Evolutionary conservation across 2,797 vertebrate genomes (phyloP), one percentile per base, ranked within the genome.

Genomic region (Phataginus tetradactyla): DNA sequence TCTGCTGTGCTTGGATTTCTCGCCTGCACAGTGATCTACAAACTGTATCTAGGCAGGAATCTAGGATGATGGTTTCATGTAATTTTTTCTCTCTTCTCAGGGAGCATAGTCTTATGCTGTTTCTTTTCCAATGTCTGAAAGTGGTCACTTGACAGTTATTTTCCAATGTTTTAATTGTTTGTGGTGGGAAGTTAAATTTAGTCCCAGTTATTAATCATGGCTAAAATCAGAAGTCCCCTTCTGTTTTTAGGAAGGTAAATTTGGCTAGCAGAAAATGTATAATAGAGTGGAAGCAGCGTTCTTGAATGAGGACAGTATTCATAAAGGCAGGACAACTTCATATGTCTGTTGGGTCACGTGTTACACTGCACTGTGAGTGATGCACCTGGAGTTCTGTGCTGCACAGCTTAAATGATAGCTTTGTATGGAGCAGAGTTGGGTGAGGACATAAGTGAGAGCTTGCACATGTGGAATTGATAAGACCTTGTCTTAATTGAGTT

Each of bases 101-200:
- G 29, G 69, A 66, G 88, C 45, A 42, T 10, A 49, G 74, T 94
- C 68, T 96, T 91, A 66, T 17, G 25, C 9, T 72, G 11, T 86
- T 93, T 88, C 21, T 81, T 96, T 96, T 86, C 23, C 34, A 80
- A 0, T 81, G 34, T 94, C 34, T 80, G 84, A 74, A 89, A 86
- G 23, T 18, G 88, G 84, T 51, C 68, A 77, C 77, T 71, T 91
- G 66, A 79, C 39, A 20, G 32, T 12, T 83, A 4, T 93, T 93
- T 91, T 87, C 34, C 13, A 83, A 25, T 96, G 95, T 95, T 66
- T n/a, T 81, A 61, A 51, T 90, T 93, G 57, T 96, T 95, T 91
- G 51, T 11, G 77, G 15, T 74, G 34, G 57, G n/a, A 89, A 25
- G 23, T 90, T 93, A 88, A 69, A 45, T 93, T 89, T 80, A 59